phyloP scores from a whole-genome alignment of 2,888 invertebrate species.

The Dasysyrphus albostriatus region DNA sequence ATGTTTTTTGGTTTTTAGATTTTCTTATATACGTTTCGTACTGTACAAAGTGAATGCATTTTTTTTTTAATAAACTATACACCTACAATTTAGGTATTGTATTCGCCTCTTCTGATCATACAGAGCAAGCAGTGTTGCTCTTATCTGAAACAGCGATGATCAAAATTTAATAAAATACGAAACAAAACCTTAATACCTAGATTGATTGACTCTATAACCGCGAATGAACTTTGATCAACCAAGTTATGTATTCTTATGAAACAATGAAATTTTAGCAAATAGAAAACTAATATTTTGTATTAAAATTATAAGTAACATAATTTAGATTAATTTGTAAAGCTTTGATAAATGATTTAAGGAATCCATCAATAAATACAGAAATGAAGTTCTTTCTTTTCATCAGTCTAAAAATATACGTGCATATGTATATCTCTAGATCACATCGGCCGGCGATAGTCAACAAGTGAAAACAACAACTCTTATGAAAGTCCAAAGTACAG shows the following conservation, averaged over 20 bases:
- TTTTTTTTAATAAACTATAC: background rate
- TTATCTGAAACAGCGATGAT: background rate
- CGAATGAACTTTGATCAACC: constrained; percentile 2
- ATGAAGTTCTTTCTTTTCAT: background rate
- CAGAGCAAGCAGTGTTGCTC: background rate
- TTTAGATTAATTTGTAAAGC: background rate
- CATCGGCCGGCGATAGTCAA: constrained; percentile 30
- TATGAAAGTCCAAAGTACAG: constrained; percentile 77
- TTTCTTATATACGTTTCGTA: background rate
- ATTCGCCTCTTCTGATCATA: background rate
- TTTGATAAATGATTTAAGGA: background rate
- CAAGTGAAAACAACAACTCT: constrained; percentile 49
- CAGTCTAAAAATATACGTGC: constrained; percentile 41
- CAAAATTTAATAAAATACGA: background rate
- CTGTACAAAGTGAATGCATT: background rate
- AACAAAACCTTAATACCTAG: background rate
- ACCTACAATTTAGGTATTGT: background rate
- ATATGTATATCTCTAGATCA: constrained; percentile 23
- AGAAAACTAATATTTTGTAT: background rate
- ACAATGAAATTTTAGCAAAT: background rate
- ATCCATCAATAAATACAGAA: background rate
- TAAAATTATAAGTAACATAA: background rate
- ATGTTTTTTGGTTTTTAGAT: no score
- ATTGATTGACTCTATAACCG: background rate
- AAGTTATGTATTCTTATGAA: background rate